A percentile compares a stretch with the other conserved stretches of the same genome.
Evolutionary conservation across 2,888 invertebrate species (phyloP).

Genomic region (Schizotus pectinicornis): DNA sequence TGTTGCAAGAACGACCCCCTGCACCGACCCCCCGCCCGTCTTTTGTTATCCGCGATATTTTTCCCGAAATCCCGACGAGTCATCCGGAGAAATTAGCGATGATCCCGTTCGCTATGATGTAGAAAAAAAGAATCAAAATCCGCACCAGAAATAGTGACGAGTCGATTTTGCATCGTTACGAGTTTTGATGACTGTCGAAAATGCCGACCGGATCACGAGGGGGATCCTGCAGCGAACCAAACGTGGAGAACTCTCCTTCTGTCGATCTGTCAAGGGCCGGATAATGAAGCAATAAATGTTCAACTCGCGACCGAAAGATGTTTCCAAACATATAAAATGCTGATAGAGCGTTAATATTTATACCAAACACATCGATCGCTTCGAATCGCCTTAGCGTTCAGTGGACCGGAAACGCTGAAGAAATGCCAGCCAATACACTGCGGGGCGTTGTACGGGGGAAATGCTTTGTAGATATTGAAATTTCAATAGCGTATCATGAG

Average conservation of each 20-base stretch:
- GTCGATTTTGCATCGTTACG: conserved; percentile 51
- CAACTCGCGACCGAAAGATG: conserved; percentile 50
- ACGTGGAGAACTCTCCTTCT: conserved; percentile 32
- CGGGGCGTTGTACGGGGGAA: conserved; percentile 10
- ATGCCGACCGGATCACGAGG: conserved; percentile 36
- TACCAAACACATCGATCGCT: conserved; percentile 50
- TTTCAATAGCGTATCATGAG: conserved; percentile 2
- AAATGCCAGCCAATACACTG: conserved; percentile 32
- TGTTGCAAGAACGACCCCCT: neutral
- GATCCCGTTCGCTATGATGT: neutral
- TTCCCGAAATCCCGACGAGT: neutral
- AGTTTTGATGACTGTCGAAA: conserved; percentile 49
- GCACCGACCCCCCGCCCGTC: neutral
- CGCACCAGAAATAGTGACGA: conserved; percentile 38
- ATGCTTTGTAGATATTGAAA: conserved; percentile 28
- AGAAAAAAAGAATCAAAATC: neutral
- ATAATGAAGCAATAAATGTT: conserved; percentile 48
- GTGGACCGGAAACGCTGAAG: conserved; percentile 37
- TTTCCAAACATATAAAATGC: conserved; percentile 54
- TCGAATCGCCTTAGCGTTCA: conserved; percentile 38
- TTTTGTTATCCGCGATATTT: conserved; percentile 12
- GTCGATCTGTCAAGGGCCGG: conserved; percentile 35
- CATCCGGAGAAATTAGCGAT: neutral
- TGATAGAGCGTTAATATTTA: conserved; percentile 56
- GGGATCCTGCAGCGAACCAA: conserved; percentile 39